These are phyloP conservation scores for Heliconius melpomene DNA, from an alignment of 1,140 invertebrate species.

Conservation along the genomic window DNA sequence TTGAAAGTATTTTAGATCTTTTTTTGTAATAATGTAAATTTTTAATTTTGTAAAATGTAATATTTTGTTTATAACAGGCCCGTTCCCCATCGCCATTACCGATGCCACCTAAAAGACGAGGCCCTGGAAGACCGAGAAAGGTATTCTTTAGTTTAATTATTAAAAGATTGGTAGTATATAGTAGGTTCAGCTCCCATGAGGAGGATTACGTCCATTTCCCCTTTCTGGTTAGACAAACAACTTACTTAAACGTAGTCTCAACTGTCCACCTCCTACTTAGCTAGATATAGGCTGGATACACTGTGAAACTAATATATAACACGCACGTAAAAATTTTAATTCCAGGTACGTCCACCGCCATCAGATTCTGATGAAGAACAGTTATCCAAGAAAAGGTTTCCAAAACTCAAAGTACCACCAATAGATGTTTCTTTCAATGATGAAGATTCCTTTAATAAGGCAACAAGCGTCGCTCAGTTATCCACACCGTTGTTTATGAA, in stretches of 20 bases:
- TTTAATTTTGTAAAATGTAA: too few relatives aligned
- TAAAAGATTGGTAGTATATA: too few relatives aligned
- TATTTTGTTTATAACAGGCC: slow-evolving; percentile 46
- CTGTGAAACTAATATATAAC: neutral
- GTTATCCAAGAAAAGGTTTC: slow-evolving; percentile 45
- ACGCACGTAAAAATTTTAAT: neutral
- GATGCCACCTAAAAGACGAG: slow-evolving; percentile 58
- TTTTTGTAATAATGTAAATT: too few relatives aligned
- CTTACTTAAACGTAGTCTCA: neutral
- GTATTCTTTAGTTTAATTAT: slow-evolving; percentile 42
- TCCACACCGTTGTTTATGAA: slow-evolving; percentile 67
- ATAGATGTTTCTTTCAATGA: slow-evolving; percentile 43
- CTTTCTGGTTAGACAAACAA: too few relatives aligned
- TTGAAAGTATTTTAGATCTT: neutral
- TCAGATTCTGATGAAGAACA: slow-evolving; percentile 67
- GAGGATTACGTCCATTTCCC: too few relatives aligned
- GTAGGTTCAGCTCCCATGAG: too few relatives aligned
- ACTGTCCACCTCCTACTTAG: neutral
- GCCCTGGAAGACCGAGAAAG: slow-evolving; percentile 70
- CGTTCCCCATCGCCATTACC: slow-evolving; percentile 63
- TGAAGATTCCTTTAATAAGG: slow-evolving; percentile 54
- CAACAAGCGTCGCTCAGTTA: slow-evolving; percentile 64
- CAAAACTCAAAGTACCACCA: slow-evolving; percentile 51
- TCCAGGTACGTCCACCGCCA: slow-evolving; percentile 64
- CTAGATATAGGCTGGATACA: too few relatives aligned